Percentiles rank a stretch among this genome's conserved stretches.
Evolutionary conservation across 2,888 invertebrate species (phyloP).

Genomic region (Schizaphis graminum): DNA sequence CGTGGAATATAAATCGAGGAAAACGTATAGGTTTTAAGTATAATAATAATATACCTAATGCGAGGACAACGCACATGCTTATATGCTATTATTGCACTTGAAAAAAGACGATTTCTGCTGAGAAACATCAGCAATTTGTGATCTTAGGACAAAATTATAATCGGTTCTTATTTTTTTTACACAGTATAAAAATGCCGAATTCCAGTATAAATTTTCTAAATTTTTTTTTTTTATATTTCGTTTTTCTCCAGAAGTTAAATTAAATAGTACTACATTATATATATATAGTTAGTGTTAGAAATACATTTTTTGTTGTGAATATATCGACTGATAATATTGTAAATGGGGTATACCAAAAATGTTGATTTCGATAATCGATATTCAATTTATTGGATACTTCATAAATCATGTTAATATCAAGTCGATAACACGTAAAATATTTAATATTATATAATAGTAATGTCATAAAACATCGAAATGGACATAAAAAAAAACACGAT

Average conservation of each 20-base stretch:
- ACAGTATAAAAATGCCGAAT: not conserved
- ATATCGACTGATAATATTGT: not conserved
- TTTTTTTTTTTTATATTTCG: not conserved
- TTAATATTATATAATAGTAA: not conserved
- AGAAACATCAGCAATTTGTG: not conserved
- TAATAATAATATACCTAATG: not conserved
- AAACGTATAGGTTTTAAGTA: conserved; percentile 1
- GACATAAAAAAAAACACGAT: not conserved
- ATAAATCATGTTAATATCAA: not conserved
- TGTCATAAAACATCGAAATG: not conserved
- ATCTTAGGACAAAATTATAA: not conserved
- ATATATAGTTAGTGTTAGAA: not conserved
- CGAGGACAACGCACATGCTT: not conserved
- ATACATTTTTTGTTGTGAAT: not conserved
- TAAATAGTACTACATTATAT: not conserved
- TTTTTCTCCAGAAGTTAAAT: not conserved
- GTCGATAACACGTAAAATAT: not conserved
- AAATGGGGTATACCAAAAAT: not conserved
- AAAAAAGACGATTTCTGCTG: not conserved
- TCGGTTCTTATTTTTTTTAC: not conserved
- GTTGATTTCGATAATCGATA: not conserved
- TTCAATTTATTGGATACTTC: not conserved
- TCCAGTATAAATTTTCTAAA: not conserved
- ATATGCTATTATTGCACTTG: no score
- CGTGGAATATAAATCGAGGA: conserved; percentile 43